phyloP scores from a whole-genome alignment of 92 coral and sea anemone genomes.

The Parazoanthus atlanticus region DNA sequence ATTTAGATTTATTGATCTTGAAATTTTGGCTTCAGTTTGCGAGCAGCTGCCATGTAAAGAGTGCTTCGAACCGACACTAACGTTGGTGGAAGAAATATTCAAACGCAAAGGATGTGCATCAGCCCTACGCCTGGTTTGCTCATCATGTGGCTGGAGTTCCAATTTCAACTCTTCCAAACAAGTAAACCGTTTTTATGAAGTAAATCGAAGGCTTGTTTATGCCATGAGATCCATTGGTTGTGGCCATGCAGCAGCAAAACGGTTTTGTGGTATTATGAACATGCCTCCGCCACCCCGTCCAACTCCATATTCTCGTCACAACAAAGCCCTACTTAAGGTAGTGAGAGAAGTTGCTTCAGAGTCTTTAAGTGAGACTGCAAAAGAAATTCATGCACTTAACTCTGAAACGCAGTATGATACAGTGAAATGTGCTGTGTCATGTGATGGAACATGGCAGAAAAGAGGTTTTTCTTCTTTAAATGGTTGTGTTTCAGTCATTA shows the following conservation, averaged over 20 bases:
- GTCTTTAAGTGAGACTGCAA: slow-evolving; percentile 32
- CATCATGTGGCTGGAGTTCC: slow-evolving; percentile 42
- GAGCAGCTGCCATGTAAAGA: slow-evolving; percentile 30
- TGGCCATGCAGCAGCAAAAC: slow-evolving; percentile 33
- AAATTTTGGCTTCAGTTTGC: slow-evolving; percentile 35
- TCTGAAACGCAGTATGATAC: not conserved
- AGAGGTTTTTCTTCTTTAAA: slow-evolving; percentile 44
- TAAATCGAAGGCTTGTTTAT: slow-evolving; percentile 27
- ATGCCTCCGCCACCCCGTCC: not conserved
- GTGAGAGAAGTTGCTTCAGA: slow-evolving; percentile 32
- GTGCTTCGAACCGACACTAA: not conserved
- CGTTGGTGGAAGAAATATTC: slow-evolving; percentile 1
- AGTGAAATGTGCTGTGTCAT: slow-evolving; percentile 43
- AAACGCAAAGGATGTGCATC: slow-evolving; percentile 51
- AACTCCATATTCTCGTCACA: slow-evolving; percentile 11
- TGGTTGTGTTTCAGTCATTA: slow-evolving; percentile 40
- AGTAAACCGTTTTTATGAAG: slow-evolving; percentile 15
- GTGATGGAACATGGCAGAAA: slow-evolving; percentile 56
- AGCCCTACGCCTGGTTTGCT: slow-evolving; percentile 30
- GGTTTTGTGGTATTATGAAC: slow-evolving; percentile 23
- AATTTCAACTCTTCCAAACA: slow-evolving; percentile 13
- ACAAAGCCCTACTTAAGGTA: slow-evolving; percentile 29
- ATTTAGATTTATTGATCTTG: slow-evolving; percentile 34
- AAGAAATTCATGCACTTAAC: slow-evolving; percentile 40
- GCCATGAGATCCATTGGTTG: slow-evolving; percentile 33